Conservation (phyloP, 2,797 vertebrate species). For the Enteromius viviparus region DNA sequence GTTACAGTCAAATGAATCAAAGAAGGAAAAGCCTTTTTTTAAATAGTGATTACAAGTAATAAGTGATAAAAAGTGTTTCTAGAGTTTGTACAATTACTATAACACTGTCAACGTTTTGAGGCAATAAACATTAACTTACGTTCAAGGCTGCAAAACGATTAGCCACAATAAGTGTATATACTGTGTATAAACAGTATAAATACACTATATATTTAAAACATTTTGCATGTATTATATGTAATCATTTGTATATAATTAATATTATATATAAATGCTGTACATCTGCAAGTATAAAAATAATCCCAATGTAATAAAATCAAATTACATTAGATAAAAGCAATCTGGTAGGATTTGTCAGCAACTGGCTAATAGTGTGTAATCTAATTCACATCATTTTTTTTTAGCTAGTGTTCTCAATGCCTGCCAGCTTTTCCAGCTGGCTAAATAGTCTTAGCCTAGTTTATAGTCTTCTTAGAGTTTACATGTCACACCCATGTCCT, state of each 20-base stretch:
- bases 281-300: background rate
- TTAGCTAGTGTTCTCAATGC: background rate
- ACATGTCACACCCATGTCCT: background rate
- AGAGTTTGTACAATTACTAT: background rate
- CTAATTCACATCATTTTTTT: slow-evolving; percentile 6
- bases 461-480: background rate
- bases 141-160: background rate
- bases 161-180: background rate
- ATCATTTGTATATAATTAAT: background rate
- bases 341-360: background rate
- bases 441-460: background rate
- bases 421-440: background rate
- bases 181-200: background rate
- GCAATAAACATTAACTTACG: background rate
- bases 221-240: no score
- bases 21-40: background rate
- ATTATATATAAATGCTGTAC: no score
- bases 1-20: background rate
- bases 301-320: background rate
- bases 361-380: background rate
- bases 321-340: background rate
- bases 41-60: background rate
- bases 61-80: background rate
- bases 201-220: background rate
- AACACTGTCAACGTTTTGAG: background rate